Evolutionary conservation across 1,140 invertebrate genomes (phyloP).

Genomic region (Bombus affinis): DNA sequence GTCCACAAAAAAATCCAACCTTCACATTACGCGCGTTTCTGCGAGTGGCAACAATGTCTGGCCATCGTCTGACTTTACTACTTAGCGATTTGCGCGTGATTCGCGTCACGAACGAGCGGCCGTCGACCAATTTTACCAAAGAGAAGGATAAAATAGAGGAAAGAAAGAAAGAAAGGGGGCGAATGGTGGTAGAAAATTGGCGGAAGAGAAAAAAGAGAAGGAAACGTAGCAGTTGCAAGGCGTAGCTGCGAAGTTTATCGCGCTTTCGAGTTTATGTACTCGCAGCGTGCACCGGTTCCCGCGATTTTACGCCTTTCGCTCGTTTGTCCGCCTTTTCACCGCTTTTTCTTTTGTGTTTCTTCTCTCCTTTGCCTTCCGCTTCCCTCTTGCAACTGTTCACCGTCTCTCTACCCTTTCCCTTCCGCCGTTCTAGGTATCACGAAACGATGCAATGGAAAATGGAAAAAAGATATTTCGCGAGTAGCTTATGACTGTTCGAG

Average conservation of each 20-base stretch:
- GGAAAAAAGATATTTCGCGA: conserved; percentile 55
- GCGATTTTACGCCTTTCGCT: conserved; percentile 60
- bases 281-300: conserved; percentile 49
- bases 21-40: neutral
- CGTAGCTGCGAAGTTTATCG: conserved; percentile 59
- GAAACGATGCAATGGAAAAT: conserved; percentile 31
- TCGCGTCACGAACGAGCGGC: conserved; percentile 42
- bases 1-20: neutral
- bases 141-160: conserved; percentile 4
- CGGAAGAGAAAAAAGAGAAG: conserved; percentile 1
- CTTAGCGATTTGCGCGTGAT: conserved; percentile 66
- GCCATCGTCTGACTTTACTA: conserved; percentile 40
- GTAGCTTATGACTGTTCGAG: conserved; percentile 30
- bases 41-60: conserved; percentile 21
- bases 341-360: conserved; percentile 18
- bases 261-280: conserved; percentile 56
- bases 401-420: neutral
- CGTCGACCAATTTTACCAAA: conserved; percentile 29
- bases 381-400: neutral
- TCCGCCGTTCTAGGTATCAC: neutral
- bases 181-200: conserved; percentile 36
- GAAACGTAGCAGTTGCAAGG: conserved; percentile 34
- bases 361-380: neutral
- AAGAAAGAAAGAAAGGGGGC: neutral
- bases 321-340: conserved; percentile 17